Evolutionary conservation across 2,797 vertebrate genomes (phyloP).

Genomic region (Lepidocolaptes lacrymiger): DNA sequence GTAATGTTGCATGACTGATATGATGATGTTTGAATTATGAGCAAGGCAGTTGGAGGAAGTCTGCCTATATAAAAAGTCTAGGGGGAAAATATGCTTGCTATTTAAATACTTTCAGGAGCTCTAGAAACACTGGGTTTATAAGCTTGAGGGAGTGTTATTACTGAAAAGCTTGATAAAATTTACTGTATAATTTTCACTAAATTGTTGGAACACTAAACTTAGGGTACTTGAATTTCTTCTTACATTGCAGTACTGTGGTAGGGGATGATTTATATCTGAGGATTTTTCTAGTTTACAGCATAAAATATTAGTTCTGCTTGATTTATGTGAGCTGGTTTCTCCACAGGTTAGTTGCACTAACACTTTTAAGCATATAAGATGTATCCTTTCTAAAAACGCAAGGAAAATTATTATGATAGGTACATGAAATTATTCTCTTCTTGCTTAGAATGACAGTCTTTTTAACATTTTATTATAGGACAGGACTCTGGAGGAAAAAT

Average conservation of each 20-base stretch:
- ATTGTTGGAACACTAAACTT: not conserved
- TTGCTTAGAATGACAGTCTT: not conserved
- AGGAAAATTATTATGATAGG: not conserved
- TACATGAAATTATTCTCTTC: not conserved
- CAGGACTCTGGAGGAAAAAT: slow-evolving; percentile 78
- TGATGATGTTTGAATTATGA: not conserved
- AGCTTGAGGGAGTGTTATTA: not conserved
- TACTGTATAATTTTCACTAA: not conserved
- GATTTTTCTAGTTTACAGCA: not conserved
- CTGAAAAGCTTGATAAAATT: not conserved
- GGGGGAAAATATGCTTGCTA: not conserved
- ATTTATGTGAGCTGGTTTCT: not conserved
- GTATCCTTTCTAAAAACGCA: not conserved
- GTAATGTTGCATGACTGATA: not conserved
- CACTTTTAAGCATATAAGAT: not conserved
- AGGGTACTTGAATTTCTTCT: not conserved
- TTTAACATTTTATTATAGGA: slow-evolving; percentile 61
- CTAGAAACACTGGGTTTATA: not conserved
- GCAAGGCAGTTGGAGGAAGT: not conserved
- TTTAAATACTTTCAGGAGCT: not conserved
- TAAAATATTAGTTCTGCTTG: not conserved
- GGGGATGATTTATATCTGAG: not conserved
- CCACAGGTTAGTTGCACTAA: not conserved
- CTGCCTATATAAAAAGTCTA: not conserved
- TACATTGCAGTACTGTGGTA: not conserved